phyloP scores from a whole-genome alignment of 2,113 vertebrate genomes.

The Vanacampus margaritifer region DNA sequence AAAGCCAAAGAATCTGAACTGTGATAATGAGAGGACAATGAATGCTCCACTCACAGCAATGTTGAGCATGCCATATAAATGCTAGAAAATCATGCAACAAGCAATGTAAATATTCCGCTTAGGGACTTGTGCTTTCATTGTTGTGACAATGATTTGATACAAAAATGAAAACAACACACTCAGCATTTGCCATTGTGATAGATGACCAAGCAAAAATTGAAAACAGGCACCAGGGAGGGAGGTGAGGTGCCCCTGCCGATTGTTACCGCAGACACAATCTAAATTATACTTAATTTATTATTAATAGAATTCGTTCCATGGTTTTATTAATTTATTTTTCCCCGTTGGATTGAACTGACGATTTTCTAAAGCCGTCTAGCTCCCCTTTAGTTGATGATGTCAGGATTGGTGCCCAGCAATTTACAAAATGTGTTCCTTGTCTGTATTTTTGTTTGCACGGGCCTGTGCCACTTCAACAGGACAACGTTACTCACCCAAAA shows the following conservation, averaged over 20 bases:
- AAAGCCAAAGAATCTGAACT: neutral
- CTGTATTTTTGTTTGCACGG: neutral
- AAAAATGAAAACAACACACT: conserved; percentile 11
- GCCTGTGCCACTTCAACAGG: neutral
- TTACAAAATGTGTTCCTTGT: conserved; percentile 2
- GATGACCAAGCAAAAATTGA: conserved; percentile 31
- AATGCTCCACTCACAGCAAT: neutral
- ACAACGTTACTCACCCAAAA: conserved; percentile 70
- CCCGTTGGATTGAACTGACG: neutral
- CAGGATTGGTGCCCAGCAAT: neutral
- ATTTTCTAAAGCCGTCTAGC: neutral
- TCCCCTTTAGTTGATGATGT: conserved; percentile 12
- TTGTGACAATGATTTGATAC: neutral
- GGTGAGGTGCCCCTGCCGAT: conserved; percentile 11
- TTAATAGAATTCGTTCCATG: conserved; percentile 22
- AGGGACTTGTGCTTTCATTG: neutral
- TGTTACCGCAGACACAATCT: conserved; percentile 13
- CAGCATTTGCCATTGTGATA: conserved; percentile 23
- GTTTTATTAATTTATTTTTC: conserved; percentile 5
- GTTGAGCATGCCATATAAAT: neutral
- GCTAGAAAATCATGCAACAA: neutral
- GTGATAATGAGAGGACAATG: neutral
- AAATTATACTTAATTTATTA: conserved; percentile 46
- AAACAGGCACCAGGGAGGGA: conserved; percentile 28
- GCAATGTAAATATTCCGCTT: neutral